Base-by-base conservation (phyloP, 2,888 invertebrate genomes). In the Nasonovia ribisnigri region DNA sequence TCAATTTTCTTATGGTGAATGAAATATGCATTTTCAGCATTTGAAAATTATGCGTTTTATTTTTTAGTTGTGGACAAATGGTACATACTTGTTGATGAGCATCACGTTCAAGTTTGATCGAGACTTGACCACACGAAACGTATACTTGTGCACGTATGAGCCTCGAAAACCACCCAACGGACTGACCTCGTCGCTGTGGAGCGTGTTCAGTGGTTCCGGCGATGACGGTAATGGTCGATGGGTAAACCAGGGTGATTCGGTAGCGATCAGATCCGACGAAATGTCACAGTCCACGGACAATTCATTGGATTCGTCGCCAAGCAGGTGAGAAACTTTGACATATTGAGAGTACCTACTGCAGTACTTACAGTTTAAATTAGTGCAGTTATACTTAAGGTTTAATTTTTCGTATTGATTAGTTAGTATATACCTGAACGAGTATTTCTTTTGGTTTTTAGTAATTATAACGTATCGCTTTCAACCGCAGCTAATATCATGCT, bases 11-110 rank as follows among this genome's bases (percentile, higher is more conserved):
- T 0, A 8, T 11, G 3, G 36, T 20, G 36, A 77, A 36, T 67
- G 20, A 67, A 67, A 16, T 77, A 1, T 1, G 5, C 20, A 77
- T 20, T 77, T 77, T 36, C 20, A 77, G 36, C 20, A 77, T 46
- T 86, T 86, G 2, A 86, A 86, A 13, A 77, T 48, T 48, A 89
- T 91, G 92, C 84, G 89, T 86, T 90, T 94, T 54, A 94, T 94
- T 86, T 92, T 92, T 89, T 93, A 94, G 93, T 46, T 94, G 46
- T 95, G 95, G 94, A 89, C 94, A 13, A 95, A 95, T 91, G 93
- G 92, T 20, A 95, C 95, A 10, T 94, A 94, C 3, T 92, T 94
- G 20, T 84, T 94, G 51, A 94, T 95, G 94, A 94, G 94, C 87
- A 43, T 94, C 42, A 88, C 60, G 48, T 90, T 95, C 57, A 95